Evolutionary conservation across 2,888 invertebrate genomes (phyloP).

Genomic region (Lypha dubia): DNA sequence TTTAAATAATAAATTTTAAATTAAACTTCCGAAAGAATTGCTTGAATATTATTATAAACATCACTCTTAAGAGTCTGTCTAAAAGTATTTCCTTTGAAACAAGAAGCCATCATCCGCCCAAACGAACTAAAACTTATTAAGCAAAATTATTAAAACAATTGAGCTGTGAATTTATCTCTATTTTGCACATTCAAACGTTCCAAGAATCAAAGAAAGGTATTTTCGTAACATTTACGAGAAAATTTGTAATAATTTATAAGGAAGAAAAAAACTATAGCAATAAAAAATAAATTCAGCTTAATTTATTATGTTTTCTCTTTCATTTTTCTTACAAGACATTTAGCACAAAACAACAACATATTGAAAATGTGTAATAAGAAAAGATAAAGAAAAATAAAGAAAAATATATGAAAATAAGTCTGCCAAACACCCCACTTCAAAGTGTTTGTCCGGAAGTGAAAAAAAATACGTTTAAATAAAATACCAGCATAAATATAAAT

Average conservation of each 20-base stretch:
- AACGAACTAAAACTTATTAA: not conserved
- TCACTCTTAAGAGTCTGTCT: too few species aligned
- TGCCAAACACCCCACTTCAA: constrained; percentile 12
- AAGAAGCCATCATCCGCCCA: not conserved
- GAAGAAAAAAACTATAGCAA: constrained; percentile 18
- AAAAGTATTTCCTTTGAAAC: not conserved
- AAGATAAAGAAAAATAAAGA: not conserved
- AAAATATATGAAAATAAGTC: too few species aligned
- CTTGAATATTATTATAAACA: not conserved
- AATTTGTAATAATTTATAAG: constrained; percentile 22
- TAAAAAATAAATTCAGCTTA: constrained; percentile 40
- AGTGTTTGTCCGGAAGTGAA: constrained; percentile 23
- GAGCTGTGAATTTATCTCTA: constrained; percentile 46
- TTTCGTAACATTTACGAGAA: not conserved
- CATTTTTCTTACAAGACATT: constrained; percentile 1
- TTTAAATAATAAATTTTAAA: too few species aligned
- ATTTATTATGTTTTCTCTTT: too few species aligned
- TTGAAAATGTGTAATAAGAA: not conserved
- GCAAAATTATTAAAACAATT: constrained; percentile 51
- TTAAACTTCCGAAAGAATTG: not conserved
- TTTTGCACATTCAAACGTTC: not conserved
- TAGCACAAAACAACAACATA: constrained; percentile 14
- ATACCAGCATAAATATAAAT: constrained; percentile 39
- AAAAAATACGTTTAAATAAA: constrained; percentile 1
- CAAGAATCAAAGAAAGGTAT: not conserved